These are phyloP conservation scores for Drosophila tripunctata DNA, from an alignment of 2,888 invertebrate genomes.

Conservation along the genomic window DNA sequence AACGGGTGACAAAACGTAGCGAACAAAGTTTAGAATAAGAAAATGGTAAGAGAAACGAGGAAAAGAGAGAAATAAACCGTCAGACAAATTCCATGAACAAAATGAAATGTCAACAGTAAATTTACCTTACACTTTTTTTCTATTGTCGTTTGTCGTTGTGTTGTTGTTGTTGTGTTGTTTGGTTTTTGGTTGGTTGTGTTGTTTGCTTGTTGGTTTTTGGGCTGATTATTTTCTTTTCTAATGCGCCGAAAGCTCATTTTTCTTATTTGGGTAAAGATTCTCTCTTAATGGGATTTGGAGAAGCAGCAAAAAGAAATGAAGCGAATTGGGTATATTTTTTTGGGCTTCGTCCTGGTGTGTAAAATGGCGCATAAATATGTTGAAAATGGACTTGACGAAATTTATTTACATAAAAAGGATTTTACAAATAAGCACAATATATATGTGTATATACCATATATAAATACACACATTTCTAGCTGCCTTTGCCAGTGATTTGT, in stretches of 20 bases:
- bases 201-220: constrained; percentile 53
- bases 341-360: constrained; percentile 51
- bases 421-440: constrained; percentile 69
- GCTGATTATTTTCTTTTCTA: constrained; percentile 77
- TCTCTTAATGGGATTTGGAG: constrained; percentile 75
- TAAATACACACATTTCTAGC: constrained; percentile 15
- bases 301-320: constrained; percentile 17
- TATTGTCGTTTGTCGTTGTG: constrained; percentile 44
- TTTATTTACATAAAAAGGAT: constrained; percentile 78
- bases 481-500: constrained; percentile 62
- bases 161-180: constrained; percentile 31
- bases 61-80: constrained; percentile 39
- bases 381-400: constrained; percentile 76
- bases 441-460: constrained; percentile 37
- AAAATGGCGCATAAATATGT: constrained; percentile 80
- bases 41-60: constrained; percentile 13
- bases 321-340: constrained; percentile 35
- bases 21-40: constrained; percentile 14
- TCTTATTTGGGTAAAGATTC: constrained; percentile 74
- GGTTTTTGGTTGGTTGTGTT: constrained; percentile 21
- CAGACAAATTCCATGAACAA: constrained; percentile 73
- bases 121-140: constrained; percentile 72
- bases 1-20: constrained; percentile 32
- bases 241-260: constrained; percentile 78
- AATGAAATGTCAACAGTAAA: constrained; percentile 80